Evolutionary conservation across 2,113 vertebrate genomes (phyloP), one percentile per base, ranked within the genome.

Genomic region (Cheilinus undulatus): DNA sequence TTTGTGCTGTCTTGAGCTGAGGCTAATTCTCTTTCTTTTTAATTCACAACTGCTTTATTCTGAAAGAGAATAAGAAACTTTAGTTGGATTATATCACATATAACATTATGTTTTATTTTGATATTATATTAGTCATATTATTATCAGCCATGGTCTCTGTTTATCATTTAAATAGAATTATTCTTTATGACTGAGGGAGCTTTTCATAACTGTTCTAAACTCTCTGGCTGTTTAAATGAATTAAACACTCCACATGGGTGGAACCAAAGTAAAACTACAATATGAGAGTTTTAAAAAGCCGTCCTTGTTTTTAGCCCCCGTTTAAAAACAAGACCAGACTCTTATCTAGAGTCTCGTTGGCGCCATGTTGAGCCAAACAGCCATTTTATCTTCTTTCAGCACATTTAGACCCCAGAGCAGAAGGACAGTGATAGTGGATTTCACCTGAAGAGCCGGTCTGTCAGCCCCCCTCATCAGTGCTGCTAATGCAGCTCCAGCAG

Each of bases 301-400:
- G 12, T 5, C 5, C 7, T 3, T 80, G 26, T 58, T 58, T 42
- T 76, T 63, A 11, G 9, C 0, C 14, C 7, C 53, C 15, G n/a
- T 51, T 61, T 24, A 22, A 42, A 54, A 42, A 57, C 28, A 19
- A 34, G 30, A 19, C 9, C 9, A 36, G 13, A 36, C 69, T 54
- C 4, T 40, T 64, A 23, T 69, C 3, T 24, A 73, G 45, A 57
- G 7, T 59, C 78, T 80, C 56, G 40, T 50, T 26, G 50, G 26
- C 15, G 12, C 22, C 69, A 67, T 50, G 61, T 82, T 74, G 71
- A 75, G 51, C 66, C 78, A 65, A 74, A 73, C 58, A 72, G 68
- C 68, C 69, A 80, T 85, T 88, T 89, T 82, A 86, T 91, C 83
- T 87, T 50, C 42, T 54, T 73, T 70, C 23, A 54, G 61, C 83